Evolutionary conservation across 2,797 vertebrate species (phyloP), one percentile per base, ranked within the genome.

Genomic region (Fringilla coelebs): DNA sequence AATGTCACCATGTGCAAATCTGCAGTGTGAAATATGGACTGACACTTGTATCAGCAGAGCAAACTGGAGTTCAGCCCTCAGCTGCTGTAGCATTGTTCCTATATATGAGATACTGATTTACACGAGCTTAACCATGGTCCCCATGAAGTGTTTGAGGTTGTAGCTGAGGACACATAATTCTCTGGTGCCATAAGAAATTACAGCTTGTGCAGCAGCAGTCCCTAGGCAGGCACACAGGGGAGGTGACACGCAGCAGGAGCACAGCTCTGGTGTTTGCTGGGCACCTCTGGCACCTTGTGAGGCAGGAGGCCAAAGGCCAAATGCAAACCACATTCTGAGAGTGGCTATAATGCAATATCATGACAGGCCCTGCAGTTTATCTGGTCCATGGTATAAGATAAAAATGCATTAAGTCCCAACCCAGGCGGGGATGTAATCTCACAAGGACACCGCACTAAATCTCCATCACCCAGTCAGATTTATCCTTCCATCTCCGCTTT

Each of bases 221-320:
- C 20, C 18, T 4, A 32, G 79, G 9, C 61, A 52, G 68, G 38
- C 41, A 17, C 34, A 14, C 61, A 46, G 77, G 57, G 45, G 41
- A 86, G 57, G 68, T 11, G 34, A 32, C 52, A 32, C 1, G 0
- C 32, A 49, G 71, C 32, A 43, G 57, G 65, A 2, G 0, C 7
- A 12, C 46, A 28, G 68, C 36, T 66, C 76, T 41, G 45, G 11
- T 1, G 1, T 16, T 25, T 0, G 1, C 34, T 10, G 36, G 63
- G 9, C 45, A 54, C 66, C 2, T 1, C 36, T 16, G 63, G 70
- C 41, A 36, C 17, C 0, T 36, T 26, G 32, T 32, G 62, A 84
- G 41, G 38, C 19, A 40, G 48, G 60, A 91, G 85, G 66, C 29
- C 91, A 85, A 95, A 93, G 91, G 93, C 88, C 93, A 91, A 90